Evolutionary conservation across 2,113 vertebrate genomes (phyloP).

Genomic region (Cacatua alba): DNA sequence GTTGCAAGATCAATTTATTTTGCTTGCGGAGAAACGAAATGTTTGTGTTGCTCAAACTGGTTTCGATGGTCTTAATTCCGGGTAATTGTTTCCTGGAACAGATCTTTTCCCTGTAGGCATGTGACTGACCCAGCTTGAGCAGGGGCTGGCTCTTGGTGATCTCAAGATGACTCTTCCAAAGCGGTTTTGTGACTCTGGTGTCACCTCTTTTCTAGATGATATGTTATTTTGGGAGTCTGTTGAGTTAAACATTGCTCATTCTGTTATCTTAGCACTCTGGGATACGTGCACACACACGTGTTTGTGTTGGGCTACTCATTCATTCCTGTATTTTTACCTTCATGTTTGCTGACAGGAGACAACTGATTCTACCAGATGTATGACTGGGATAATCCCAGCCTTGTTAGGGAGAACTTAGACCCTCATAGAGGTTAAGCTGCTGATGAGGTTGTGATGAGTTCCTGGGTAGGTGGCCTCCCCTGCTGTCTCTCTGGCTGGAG

Average conservation of each 20-base stretch:
- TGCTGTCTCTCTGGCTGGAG: neutral
- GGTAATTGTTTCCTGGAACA: neutral
- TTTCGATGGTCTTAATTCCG: neutral
- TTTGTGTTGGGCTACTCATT: neutral
- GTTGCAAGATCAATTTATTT: neutral
- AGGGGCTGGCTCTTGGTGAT: neutral
- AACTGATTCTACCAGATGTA: neutral
- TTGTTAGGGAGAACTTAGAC: neutral
- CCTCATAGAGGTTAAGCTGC: neutral
- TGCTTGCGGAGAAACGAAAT: neutral
- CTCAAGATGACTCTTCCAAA: neutral
- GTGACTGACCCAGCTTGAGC: neutral
- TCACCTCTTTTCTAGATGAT: neutral
- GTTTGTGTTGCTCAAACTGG: neutral
- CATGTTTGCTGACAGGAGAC: neutral
- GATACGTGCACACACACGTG: accelerated
- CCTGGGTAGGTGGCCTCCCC: neutral
- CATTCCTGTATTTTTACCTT: neutral
- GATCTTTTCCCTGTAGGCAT: neutral
- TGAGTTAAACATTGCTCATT: neutral
- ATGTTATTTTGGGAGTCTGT: accelerated
- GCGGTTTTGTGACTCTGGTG: neutral
- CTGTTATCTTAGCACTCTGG: neutral
- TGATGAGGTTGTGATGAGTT: accelerated
- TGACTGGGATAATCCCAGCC: neutral